A percentile compares a stretch with the other conserved stretches of the same genome.
These are phyloP conservation scores for Eumacrocentrus americanus DNA, from an alignment of 2,888 invertebrate genomes.

Conservation along the genomic window DNA sequence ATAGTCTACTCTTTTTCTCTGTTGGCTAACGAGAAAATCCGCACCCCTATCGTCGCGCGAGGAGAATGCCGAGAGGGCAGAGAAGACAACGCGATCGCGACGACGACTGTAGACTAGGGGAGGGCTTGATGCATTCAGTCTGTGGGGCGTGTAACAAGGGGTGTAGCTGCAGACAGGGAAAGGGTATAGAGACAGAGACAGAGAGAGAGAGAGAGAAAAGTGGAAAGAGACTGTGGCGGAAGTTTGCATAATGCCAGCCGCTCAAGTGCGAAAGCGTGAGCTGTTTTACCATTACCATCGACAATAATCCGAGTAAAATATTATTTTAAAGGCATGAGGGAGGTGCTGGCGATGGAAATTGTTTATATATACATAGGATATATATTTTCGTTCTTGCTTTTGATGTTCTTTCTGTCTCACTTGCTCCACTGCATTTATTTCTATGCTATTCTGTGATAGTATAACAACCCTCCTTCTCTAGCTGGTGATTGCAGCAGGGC, in stretches of 20 bases:
- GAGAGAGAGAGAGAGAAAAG: slow-evolving; percentile 16
- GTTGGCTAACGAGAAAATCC: slow-evolving; percentile 23
- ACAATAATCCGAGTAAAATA: slow-evolving; percentile 55
- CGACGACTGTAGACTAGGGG: not conserved
- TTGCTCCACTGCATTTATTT: not conserved
- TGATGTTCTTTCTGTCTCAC: not conserved
- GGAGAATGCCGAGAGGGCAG: not conserved
- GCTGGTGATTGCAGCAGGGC: slow-evolving; percentile 13
- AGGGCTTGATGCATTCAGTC: slow-evolving; percentile 14
- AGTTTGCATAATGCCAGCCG: slow-evolving; percentile 54
- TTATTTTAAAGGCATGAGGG: slow-evolving; percentile 55
- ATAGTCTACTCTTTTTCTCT: not conserved
- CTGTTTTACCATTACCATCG: slow-evolving; percentile 51
- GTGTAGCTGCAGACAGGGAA: too few species aligned
- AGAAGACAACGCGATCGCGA: not conserved
- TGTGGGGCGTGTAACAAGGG: too few species aligned
- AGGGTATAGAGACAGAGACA: slow-evolving; percentile 4
- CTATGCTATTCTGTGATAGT: not conserved
- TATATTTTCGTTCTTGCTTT: too few species aligned
- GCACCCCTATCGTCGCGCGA: not conserved
- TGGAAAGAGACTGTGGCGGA: slow-evolving; percentile 10
- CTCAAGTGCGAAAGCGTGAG: slow-evolving; percentile 50
- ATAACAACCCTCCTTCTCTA: slow-evolving; percentile 5
- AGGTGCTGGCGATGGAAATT: too few species aligned
- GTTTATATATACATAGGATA: too few species aligned